Evolutionary conservation across 2,113 vertebrate genomes (phyloP).

Genomic region (Perccottus glenii): DNA sequence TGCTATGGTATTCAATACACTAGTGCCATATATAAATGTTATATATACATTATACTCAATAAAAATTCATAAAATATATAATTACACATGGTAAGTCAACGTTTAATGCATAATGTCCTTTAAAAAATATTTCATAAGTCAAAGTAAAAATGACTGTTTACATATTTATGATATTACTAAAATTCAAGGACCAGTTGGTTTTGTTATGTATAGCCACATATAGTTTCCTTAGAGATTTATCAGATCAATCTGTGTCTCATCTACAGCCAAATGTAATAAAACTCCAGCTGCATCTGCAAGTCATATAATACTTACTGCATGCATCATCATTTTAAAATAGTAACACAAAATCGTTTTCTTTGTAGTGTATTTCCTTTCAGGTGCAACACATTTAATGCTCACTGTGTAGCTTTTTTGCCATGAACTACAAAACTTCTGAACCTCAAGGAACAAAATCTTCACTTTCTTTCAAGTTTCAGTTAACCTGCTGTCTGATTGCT

Average conservation of each 20-base stretch:
- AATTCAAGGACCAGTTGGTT: constrained; percentile 48
- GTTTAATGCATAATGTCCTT: constrained; percentile 53
- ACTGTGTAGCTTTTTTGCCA: neutral
- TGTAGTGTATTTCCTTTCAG: constrained; percentile 15
- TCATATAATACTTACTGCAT: constrained; percentile 41
- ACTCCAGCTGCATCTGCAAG: constrained; percentile 48
- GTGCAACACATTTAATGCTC: constrained; percentile 43
- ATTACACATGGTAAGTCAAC: constrained; percentile 47
- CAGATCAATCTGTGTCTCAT: constrained; percentile 24
- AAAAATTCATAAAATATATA: constrained; percentile 57
- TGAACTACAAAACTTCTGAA: constrained; percentile 12
- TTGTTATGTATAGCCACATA: constrained; percentile 29
- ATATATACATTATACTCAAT: constrained; percentile 67
- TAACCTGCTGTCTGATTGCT: constrained; percentile 1
- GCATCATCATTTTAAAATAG: constrained; percentile 40
- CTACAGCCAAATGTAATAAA: constrained; percentile 20
- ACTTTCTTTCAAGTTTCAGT: constrained; percentile 4
- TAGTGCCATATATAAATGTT: constrained; percentile 62
- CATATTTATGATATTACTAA: constrained; percentile 47
- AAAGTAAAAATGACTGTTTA: constrained; percentile 67
- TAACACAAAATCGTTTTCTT: constrained; percentile 16
- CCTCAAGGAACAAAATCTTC: constrained; percentile 6
- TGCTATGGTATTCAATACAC: constrained; percentile 58
- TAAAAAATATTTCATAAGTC: constrained; percentile 54
- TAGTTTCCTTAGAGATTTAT: constrained; percentile 22